These are phyloP conservation scores for Antrozous pallidus DNA, from an alignment of 2,797 vertebrate species.

Conservation along the genomic window DNA sequence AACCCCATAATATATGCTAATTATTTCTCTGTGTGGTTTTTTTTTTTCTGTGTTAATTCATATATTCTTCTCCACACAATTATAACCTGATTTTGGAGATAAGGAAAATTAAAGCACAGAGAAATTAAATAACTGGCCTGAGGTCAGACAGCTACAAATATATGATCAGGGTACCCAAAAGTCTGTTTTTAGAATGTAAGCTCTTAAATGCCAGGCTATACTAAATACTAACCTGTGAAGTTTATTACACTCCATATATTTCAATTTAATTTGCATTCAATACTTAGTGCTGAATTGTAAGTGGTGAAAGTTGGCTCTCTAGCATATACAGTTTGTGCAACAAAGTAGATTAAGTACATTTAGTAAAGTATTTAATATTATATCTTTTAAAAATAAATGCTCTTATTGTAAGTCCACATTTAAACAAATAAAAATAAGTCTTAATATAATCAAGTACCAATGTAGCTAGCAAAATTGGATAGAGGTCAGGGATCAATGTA, in stretches of 20 bases:
- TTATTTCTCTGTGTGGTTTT: not conserved
- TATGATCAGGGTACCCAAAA: not conserved
- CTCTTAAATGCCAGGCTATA: not conserved
- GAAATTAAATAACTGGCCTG: not conserved
- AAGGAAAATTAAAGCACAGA: not conserved
- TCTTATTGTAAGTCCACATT: not conserved
- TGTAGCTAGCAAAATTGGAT: not conserved
- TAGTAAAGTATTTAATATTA: not conserved
- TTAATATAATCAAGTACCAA: not conserved
- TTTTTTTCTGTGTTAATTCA: not conserved
- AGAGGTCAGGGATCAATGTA: not conserved
- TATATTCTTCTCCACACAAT: not conserved
- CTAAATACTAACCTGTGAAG: not conserved
- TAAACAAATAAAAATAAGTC: not conserved
- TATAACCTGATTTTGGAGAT: not conserved
- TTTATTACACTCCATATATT: not conserved
- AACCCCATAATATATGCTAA: not conserved
- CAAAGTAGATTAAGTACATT: not conserved
- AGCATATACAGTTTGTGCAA: not conserved
- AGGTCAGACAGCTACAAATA: not conserved
- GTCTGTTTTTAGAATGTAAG: not conserved
- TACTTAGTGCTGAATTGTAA: not conserved
- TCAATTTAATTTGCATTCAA: not conserved
- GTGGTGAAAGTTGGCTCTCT: not conserved
- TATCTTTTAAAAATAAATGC: not conserved